Conservation (phyloP, 2,797 vertebrate genomes). For the Lophius americanus region DNA sequence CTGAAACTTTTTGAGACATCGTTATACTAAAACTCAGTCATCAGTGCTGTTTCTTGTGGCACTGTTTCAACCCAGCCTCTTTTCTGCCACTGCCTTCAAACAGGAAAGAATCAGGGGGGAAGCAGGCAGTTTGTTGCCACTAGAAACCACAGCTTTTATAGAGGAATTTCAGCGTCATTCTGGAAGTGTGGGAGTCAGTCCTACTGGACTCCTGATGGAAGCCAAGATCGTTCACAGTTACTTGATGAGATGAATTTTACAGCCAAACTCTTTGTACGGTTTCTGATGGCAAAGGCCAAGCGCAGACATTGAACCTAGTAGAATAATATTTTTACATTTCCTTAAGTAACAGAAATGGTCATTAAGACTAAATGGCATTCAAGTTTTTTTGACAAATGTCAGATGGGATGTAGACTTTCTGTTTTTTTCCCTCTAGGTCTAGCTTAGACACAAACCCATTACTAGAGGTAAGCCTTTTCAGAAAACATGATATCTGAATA, state of each 20-base stretch:
- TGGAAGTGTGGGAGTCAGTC: slow-evolving; percentile 59
- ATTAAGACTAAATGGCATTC: too few species aligned
- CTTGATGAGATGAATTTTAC: slow-evolving; percentile 9
- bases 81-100: slow-evolving; percentile 47
- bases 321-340: too few species aligned
- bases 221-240: slow-evolving; percentile 21
- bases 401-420: too few species aligned
- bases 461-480: not conserved
- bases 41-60: slow-evolving; percentile 22
- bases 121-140: slow-evolving; percentile 66
- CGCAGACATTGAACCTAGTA: too few species aligned
- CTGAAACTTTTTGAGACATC: not conserved
- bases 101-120: slow-evolving; percentile 56
- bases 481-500: not conserved
- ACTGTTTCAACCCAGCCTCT: slow-evolving; percentile 36
- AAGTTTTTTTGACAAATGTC: too few species aligned
- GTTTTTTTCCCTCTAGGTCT: not conserved
- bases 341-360: too few species aligned
- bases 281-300: not conserved
- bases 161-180: slow-evolving; percentile 73
- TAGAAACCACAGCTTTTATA: slow-evolving; percentile 68
- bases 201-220: slow-evolving; percentile 23
- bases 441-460: not conserved
- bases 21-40: slow-evolving; percentile 8
- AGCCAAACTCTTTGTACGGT: not conserved